A percentile compares a stretch with the other conserved stretches of the same genome.
Conservation (phyloP, 2,113 vertebrate genomes). For the Dermatemys mawii region DNA sequence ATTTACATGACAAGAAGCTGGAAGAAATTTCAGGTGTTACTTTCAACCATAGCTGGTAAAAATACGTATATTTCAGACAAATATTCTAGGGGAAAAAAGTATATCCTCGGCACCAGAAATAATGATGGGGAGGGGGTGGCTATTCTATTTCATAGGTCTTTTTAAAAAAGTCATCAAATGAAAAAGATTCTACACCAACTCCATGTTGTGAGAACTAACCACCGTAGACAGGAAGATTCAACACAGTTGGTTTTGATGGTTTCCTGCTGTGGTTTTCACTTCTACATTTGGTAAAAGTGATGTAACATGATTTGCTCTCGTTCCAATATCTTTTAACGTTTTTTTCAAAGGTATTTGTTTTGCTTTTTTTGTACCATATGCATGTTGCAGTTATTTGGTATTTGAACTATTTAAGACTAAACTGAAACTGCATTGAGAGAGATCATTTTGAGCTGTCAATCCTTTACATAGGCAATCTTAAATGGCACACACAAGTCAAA, state of each 20-base stretch:
- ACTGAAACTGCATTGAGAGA: not conserved
- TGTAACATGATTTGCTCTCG: slow-evolving; percentile 47
- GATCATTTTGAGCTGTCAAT: not conserved
- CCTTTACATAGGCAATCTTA: not conserved
- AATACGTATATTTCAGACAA: not conserved
- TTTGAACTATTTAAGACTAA: not conserved
- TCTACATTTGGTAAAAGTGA: slow-evolving; percentile 48
- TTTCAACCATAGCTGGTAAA: not conserved
- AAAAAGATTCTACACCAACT: not conserved
- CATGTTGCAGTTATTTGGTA: slow-evolving; percentile 3
- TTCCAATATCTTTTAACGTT: slow-evolving; percentile 12
- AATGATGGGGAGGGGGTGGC: not conserved
- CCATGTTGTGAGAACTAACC: not conserved
- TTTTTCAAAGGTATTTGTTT: not conserved
- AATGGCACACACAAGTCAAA: not conserved
- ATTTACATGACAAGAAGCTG: not conserved
- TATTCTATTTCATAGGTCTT: not conserved
- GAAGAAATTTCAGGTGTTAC: not conserved
- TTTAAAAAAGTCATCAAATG: not conserved
- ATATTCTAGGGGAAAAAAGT: not conserved
- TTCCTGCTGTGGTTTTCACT: slow-evolving; percentile 69
- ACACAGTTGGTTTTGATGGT: slow-evolving; percentile 37
- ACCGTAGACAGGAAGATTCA: not conserved
- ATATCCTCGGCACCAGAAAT: not conserved
- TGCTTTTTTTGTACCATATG: not conserved